phyloP scores from a whole-genome alignment of 2,113 vertebrate species.

The Narcine bancroftii region DNA sequence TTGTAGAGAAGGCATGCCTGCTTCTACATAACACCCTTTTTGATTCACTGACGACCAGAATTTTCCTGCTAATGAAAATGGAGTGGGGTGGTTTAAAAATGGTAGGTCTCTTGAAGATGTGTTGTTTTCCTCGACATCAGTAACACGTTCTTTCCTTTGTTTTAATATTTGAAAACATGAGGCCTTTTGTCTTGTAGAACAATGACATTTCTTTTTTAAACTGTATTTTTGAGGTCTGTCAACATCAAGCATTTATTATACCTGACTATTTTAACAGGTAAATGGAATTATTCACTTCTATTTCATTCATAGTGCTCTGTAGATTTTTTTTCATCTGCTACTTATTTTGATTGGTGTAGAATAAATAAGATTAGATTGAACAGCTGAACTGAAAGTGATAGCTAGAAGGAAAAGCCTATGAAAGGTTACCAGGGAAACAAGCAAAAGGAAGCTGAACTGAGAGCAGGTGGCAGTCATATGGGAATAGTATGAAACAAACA shows the following conservation, averaged over 20 bases:
- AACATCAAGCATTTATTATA: background rate
- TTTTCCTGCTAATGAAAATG: conserved; percentile 88
- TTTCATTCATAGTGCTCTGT: conserved; percentile 63
- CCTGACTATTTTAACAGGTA: background rate
- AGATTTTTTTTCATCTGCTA: conserved; percentile 73
- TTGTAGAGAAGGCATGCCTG: conserved; percentile 92
- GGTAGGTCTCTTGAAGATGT: conserved; percentile 71
- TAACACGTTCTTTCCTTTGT: conserved; percentile 22
- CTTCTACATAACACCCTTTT: conserved; percentile 79
- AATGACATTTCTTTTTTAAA: conserved; percentile 22
- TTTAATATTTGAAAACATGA: conserved; percentile 21
- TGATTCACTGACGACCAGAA: conserved; percentile 46
- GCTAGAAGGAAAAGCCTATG: conserved; percentile 78
- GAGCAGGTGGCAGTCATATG: conserved; percentile 80
- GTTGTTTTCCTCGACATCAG: background rate
- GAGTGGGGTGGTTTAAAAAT: conserved; percentile 99
- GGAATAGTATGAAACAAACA: conserved; percentile 70
- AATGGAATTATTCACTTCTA: conserved; percentile 25
- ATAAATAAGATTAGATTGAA: conserved; percentile 81
- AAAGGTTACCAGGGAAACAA: conserved; percentile 80
- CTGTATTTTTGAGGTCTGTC: background rate
- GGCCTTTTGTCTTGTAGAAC: background rate
- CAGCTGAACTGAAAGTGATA: conserved; percentile 79
- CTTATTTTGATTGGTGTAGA: conserved; percentile 82
- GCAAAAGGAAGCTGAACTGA: conserved; percentile 73